Percentiles rank a stretch among this genome's conserved stretches.
Conservation (phyloP, 2,888 invertebrate species). For the Cynaeus angustus region DNA sequence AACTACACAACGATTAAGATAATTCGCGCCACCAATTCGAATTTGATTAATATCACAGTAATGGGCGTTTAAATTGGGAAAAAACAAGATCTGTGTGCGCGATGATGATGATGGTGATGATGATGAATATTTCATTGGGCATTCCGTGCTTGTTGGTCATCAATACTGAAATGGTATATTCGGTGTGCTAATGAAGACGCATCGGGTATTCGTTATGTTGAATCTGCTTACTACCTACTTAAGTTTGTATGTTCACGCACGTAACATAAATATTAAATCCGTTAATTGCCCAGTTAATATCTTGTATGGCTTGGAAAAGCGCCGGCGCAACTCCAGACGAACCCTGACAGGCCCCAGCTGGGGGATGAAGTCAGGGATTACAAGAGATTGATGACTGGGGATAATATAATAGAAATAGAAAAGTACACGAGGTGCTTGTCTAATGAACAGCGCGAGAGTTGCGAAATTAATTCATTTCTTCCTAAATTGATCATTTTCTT, state of each 20-base stretch:
- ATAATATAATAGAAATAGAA: constrained; percentile 58
- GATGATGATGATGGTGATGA: constrained; percentile 35
- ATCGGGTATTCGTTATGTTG: constrained; percentile 57
- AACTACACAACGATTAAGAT: constrained; percentile 10
- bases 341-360: constrained; percentile 55
- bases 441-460: constrained; percentile 43
- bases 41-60: constrained; percentile 34
- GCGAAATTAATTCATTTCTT: constrained; percentile 36
- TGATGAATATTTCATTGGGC: constrained; percentile 50
- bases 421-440: constrained; percentile 53
- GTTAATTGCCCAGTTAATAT: constrained; percentile 56
- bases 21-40: constrained; percentile 22
- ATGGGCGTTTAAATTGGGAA: constrained; percentile 28
- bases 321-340: constrained; percentile 49
- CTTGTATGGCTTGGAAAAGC: constrained; percentile 49
- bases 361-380: constrained; percentile 57
- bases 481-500: constrained; percentile 19
- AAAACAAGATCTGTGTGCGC: constrained; percentile 30
- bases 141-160: constrained; percentile 55
- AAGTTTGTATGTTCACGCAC: constrained; percentile 55
- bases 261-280: constrained; percentile 55
- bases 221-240: constrained; percentile 55
- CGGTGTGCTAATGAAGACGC: constrained; percentile 59
- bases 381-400: constrained; percentile 56
- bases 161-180: constrained; percentile 56